A percentile compares a stretch with the other conserved stretches of the same genome.
These are phyloP conservation scores for Pelochelys cantorii DNA, from an alignment of 2,797 vertebrate species.

Conservation along the genomic window DNA sequence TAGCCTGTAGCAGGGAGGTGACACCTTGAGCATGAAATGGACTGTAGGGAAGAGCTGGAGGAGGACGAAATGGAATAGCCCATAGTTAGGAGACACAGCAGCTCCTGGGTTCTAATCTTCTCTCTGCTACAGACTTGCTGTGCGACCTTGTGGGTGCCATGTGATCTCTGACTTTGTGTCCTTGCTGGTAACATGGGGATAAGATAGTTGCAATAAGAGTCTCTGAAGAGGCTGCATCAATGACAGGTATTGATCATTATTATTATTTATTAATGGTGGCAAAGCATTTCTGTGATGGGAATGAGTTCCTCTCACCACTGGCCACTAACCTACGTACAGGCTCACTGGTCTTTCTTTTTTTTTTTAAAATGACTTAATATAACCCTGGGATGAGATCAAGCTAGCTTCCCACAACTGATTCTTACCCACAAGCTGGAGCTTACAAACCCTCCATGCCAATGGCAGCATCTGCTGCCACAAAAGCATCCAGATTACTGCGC, in stretches of 20 bases:
- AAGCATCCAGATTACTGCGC: neutral
- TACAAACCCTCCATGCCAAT: neutral
- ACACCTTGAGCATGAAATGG: neutral
- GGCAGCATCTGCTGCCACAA: neutral
- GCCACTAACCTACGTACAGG: neutral
- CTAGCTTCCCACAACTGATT: neutral
- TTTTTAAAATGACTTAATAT: neutral
- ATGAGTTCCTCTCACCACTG: neutral
- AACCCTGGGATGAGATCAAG: neutral
- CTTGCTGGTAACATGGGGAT: neutral
- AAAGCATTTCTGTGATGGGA: neutral
- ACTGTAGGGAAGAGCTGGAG: neutral
- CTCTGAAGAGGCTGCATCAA: neutral
- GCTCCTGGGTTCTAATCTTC: neutral
- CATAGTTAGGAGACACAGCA: neutral
- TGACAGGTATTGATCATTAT: neutral
- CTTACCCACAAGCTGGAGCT: neutral
- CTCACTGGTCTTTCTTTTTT: neutral
- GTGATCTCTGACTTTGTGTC: neutral
- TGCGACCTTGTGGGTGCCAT: neutral
- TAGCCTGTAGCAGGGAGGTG: accelerated
- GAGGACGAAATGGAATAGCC: neutral
- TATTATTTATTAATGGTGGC: neutral
- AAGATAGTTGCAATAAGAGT: neutral
- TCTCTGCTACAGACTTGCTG: neutral